phyloP scores from a whole-genome alignment of 2,797 vertebrate genomes.

The Halcyon smyrnensis region DNA sequence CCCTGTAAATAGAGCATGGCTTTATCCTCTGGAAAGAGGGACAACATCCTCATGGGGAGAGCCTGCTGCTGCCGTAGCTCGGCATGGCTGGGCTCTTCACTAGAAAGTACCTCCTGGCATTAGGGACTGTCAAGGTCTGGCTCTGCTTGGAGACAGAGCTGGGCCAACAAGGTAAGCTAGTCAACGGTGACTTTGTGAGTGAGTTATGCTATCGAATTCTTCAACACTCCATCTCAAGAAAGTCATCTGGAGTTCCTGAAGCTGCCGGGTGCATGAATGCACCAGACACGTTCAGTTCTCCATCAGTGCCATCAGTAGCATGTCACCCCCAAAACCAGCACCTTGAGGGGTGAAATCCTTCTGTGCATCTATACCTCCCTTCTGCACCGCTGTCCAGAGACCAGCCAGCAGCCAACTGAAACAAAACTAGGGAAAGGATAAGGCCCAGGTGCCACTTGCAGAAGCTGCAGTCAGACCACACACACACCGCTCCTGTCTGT shows the following conservation, averaged over 20 bases:
- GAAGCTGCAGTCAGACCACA: conserved; percentile 49
- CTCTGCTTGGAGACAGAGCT: neutral
- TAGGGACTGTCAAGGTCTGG: neutral
- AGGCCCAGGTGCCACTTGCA: conserved; percentile 4
- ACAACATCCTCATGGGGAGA: neutral
- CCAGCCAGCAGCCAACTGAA: neutral
- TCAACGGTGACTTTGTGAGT: neutral
- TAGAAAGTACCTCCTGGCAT: neutral
- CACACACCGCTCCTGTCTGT: neutral
- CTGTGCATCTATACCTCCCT: neutral
- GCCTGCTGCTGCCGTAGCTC: neutral
- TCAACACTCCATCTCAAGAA: neutral
- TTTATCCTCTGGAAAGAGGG: neutral
- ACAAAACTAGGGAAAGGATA: neutral
- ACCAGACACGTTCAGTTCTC: neutral
- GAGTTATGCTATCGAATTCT: neutral
- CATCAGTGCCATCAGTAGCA: rapidly evolving
- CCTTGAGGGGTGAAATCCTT: neutral
- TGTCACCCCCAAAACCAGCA: neutral
- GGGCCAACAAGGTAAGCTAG: neutral
- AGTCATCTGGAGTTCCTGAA: neutral
- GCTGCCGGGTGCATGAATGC: rapidly evolving
- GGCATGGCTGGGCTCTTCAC: neutral
- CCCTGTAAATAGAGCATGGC: neutral
- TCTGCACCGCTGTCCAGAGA: neutral